phyloP scores from a whole-genome alignment of 2,888 invertebrate species.

The Limenitis camilla region DNA sequence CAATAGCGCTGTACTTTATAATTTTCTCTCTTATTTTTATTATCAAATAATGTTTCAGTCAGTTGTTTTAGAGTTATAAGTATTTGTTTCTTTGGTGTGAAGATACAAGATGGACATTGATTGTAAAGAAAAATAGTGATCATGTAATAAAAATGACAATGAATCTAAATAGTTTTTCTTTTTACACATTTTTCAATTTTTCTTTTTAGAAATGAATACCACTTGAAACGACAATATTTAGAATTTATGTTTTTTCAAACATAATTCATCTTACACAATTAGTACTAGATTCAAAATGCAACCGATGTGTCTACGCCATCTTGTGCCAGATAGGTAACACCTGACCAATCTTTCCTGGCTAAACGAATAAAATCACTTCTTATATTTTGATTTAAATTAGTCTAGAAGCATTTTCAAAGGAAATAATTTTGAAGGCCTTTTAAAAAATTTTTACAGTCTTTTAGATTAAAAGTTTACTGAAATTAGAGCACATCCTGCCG shows the following conservation, averaged over 20 bases:
- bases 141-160: conserved; percentile 66
- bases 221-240: too few relatives aligned
- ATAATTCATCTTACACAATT: too few relatives aligned
- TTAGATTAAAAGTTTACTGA: not conserved
- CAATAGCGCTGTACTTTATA: conserved; percentile 54
- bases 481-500: not conserved
- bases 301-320: too few relatives aligned
- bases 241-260: too few relatives aligned
- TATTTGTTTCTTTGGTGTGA: conserved; percentile 55
- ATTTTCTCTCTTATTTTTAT: conserved; percentile 33
- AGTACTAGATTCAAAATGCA: too few relatives aligned
- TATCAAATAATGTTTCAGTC: conserved; percentile 60
- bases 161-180: conserved; percentile 27
- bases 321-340: too few relatives aligned
- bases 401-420: too few relatives aligned
- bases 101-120: conserved; percentile 60
- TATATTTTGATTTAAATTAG: too few relatives aligned
- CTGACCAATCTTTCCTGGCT: too few relatives aligned
- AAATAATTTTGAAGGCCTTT: not conserved
- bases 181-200: conserved; percentile 12
- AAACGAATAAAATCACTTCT: too few relatives aligned
- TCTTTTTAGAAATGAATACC: not conserved
- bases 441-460: not conserved
- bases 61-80: conserved; percentile 46
- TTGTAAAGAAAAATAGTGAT: conserved; percentile 63